Conservation (phyloP, 2,797 vertebrate genomes). For the Chiroxiphia lanceolata region DNA sequence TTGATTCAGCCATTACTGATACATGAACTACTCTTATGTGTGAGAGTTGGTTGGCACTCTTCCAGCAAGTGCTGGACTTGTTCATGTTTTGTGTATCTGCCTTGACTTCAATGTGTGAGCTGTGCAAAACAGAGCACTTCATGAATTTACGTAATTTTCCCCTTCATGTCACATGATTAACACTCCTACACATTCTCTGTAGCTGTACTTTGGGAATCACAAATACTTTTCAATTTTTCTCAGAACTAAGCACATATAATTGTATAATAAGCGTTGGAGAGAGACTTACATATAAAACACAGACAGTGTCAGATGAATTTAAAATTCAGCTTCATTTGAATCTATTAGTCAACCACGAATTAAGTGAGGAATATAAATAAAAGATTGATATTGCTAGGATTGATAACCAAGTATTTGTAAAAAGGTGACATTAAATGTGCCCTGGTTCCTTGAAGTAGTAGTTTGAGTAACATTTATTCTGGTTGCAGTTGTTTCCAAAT, state of each 20-base stretch:
- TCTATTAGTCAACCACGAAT: background rate
- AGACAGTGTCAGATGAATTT: background rate
- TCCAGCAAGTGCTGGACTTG: background rate
- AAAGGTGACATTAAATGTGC: background rate
- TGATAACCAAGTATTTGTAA: background rate
- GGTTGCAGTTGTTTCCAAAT: background rate
- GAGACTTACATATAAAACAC: background rate
- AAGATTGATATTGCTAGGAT: background rate
- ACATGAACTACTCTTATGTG: background rate
- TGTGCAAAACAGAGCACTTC: background rate
- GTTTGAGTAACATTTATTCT: background rate
- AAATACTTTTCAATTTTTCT: slow-evolving; percentile 64
- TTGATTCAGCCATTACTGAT: background rate
- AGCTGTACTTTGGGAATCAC: slow-evolving; percentile 54
- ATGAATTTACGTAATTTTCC: slow-evolving; percentile 3
- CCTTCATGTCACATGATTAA: slow-evolving; percentile 46
- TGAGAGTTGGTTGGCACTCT: background rate
- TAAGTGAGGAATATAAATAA: slow-evolving; percentile 31
- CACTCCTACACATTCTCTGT: slow-evolving; percentile 54
- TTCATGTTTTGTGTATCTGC: background rate
- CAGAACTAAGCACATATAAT: slow-evolving; percentile 35
- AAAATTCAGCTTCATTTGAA: background rate
- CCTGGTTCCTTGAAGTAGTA: background rate
- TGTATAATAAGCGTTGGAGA: background rate
- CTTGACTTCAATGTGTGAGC: background rate